These are phyloP conservation scores for Setophaga coronata DNA, from an alignment of 2,113 vertebrate genomes.

Conservation along the genomic window DNA sequence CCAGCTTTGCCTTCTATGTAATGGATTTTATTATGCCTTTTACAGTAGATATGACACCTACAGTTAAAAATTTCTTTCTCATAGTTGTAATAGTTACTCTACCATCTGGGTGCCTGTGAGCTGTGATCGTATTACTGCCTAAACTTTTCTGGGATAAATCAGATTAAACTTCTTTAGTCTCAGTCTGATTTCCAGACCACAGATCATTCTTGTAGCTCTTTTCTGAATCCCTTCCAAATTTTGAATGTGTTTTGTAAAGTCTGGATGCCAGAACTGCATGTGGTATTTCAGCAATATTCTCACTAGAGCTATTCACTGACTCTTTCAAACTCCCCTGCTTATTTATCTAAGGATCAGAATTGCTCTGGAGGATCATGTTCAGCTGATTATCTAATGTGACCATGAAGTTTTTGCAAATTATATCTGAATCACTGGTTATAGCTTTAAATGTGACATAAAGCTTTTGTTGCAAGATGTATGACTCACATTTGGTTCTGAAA, in stretches of 20 bases:
- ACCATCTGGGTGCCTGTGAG: background rate
- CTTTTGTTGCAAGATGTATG: background rate
- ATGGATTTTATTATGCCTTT: background rate
- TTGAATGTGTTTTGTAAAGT: background rate
- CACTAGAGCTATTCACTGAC: background rate
- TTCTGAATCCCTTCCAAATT: conserved; percentile 38
- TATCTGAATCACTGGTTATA: background rate
- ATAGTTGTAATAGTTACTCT: background rate
- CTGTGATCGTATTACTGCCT: conserved; percentile 18
- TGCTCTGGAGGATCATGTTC: conserved; percentile 15
- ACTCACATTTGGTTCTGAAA: background rate
- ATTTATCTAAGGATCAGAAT: conserved; percentile 37
- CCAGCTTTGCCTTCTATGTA: background rate
- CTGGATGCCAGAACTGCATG: conserved; percentile 36
- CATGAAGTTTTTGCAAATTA: conserved; percentile 18
- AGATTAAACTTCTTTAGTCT: conserved; percentile 48
- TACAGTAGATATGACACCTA: background rate
- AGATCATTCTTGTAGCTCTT: conserved; percentile 24
- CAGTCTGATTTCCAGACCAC: conserved; percentile 51
- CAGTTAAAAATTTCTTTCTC: conserved; percentile 9
- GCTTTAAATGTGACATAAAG: background rate
- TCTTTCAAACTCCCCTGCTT: conserved; percentile 30
- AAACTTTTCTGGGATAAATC: conserved; percentile 42
- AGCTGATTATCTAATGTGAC: conserved; percentile 5
- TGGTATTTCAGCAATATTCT: conserved; percentile 43